Percentiles rank a stretch among this genome's conserved stretches.
These are phyloP conservation scores for Sinelater perroti DNA, from an alignment of 2,888 invertebrate genomes.

Conservation along the genomic window DNA sequence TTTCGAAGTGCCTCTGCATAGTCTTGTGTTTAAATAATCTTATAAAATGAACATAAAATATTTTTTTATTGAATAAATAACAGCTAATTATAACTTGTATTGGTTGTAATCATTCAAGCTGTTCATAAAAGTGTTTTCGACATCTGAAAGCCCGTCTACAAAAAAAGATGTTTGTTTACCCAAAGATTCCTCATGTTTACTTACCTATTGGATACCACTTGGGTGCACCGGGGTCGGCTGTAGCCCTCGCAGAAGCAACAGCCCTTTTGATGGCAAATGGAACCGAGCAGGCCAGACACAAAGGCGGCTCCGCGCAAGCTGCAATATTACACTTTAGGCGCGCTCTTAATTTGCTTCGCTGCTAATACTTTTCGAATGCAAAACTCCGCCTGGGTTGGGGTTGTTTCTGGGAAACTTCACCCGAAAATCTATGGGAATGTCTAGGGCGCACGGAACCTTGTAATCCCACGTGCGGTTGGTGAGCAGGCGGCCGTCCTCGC, in stretches of 20 bases:
- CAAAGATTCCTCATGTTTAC: too few relatives aligned
- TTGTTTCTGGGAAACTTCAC: constrained; percentile 72
- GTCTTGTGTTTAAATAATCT: too few relatives aligned
- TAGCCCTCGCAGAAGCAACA: constrained; percentile 46
- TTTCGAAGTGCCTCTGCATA: too few relatives aligned
- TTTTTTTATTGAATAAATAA: too few relatives aligned
- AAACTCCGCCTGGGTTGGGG: constrained; percentile 70
- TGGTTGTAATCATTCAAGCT: constrained; percentile 33
- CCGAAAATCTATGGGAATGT: constrained; percentile 80
- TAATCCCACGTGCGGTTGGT: constrained; percentile 84
- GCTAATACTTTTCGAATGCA: constrained; percentile 75
- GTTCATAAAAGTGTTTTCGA: constrained; percentile 34
- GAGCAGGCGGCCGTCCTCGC: constrained; percentile 71
- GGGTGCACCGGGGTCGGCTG: constrained; percentile 42
- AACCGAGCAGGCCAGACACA: constrained; percentile 65
- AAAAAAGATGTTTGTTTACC: not conserved
- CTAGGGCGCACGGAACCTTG: constrained; percentile 77
- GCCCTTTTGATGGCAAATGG: constrained; percentile 53
- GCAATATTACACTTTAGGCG: too few relatives aligned
- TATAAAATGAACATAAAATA: too few relatives aligned
- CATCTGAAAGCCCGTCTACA: constrained; percentile 36
- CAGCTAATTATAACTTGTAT: constrained; percentile 37
- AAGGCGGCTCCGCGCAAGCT: constrained; percentile 74
- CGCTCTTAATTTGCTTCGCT: not conserved
- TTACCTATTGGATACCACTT: constrained; percentile 51